These are phyloP conservation scores for Drosophila ambigua DNA, from an alignment of 1,140 invertebrate genomes.

Conservation along the genomic window DNA sequence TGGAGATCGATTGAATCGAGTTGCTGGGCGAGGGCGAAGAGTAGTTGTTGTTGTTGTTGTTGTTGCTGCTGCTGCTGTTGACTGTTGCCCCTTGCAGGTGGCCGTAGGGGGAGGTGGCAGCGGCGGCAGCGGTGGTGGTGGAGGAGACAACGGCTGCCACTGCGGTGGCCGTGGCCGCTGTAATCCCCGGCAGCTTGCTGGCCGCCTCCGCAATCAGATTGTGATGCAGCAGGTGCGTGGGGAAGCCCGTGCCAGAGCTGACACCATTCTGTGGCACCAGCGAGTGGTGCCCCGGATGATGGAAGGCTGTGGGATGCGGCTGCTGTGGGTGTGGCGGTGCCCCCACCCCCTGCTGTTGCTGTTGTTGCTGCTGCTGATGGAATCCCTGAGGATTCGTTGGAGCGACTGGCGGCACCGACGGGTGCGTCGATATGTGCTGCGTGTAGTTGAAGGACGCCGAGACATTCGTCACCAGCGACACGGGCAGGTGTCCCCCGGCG, in stretches of 20 bases:
- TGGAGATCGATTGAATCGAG: constrained; percentile 82
- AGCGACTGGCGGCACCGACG: constrained; percentile 35
- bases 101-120: background rate
- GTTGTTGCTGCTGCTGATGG: constrained; percentile 68
- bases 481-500: constrained; percentile 60
- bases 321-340: constrained; percentile 37
- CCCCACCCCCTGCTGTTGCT: constrained; percentile 34
- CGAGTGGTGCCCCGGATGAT: constrained; percentile 62
- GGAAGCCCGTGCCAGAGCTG: constrained; percentile 81
- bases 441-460: constrained; percentile 83
- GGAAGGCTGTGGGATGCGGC: constrained; percentile 57
- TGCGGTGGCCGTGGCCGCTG: constrained; percentile 66
- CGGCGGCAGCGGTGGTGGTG: constrained; percentile 49
- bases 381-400: constrained; percentile 43
- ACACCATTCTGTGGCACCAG: constrained; percentile 58
- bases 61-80: too few species aligned
- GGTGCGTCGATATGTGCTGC: constrained; percentile 82
- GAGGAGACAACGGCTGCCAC: constrained; percentile 67
- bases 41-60: constrained; percentile 61
- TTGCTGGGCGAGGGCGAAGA: constrained; percentile 80
- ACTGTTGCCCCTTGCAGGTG: too few species aligned
- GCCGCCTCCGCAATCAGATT: constrained; percentile 80
- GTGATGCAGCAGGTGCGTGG: constrained; percentile 85
- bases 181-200: constrained; percentile 73
- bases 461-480: constrained; percentile 79